Evolutionary conservation across 2,797 vertebrate genomes (phyloP), one percentile per base, ranked within the genome.

Genomic region (Myotis daubentonii): DNA sequence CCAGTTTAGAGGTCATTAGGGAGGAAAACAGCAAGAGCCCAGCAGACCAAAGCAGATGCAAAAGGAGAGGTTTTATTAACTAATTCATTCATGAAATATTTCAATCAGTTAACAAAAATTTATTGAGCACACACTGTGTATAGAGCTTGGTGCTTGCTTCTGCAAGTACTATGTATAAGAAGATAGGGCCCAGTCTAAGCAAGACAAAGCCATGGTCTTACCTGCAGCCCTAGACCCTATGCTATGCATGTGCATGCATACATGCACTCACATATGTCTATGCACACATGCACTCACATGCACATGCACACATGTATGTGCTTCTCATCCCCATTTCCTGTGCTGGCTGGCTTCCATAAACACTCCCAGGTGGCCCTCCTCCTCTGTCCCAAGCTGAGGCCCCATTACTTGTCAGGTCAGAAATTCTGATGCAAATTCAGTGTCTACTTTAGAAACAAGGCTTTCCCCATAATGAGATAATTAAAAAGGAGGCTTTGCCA

Each of bases 371-470:
- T 71, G 20, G 74, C 4, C 38, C 66, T 93, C 5, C 71, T 94
- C 0, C 44, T 87, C 70, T 82, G 25, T 41, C 16, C 1, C 9
- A 25, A 78, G 10, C 47, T 44, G 15, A 83, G 74, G 49, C 11
- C 47, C 11, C 87, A 86, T 94, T 47, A 30, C 88, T 89, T 95
- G 57, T 95, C 93, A 97, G 95, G 92, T 89, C 91, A 97, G 87
- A 94, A 87, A 36, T 96, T 96, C 96, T 82, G 72, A 83, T 94
- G 91, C 81, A 92, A 74, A 71, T 79, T 41, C 87, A 95, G 92
- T 38, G 83, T 89, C 19, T 28, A 57, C 93, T 97, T 96, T 93
- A 80, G 95, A 97, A 97, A 95, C 20, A 51, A 97, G 75, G 22
- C 95, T 80, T 88, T 44, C 55, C 6, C 36, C 62, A 51, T 95